Conservation (phyloP, 1,140 invertebrate species). For the Musca domestica region DNA sequence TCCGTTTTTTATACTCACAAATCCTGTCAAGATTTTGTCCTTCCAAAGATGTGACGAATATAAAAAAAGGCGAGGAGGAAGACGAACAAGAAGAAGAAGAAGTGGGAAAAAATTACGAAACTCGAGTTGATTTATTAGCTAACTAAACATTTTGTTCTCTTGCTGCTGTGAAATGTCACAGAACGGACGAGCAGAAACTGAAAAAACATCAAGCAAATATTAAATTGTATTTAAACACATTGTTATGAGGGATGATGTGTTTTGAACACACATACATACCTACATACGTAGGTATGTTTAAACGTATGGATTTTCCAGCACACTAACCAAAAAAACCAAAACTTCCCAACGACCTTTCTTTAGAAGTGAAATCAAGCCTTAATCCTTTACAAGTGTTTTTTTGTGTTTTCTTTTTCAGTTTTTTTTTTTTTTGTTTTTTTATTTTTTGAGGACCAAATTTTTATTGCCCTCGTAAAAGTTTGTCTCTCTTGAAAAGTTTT, state of each 20-base stretch:
- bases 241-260: not conserved
- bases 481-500: conserved; percentile 8
- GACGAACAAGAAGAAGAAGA: too few species aligned
- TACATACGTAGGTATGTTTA: too few species aligned
- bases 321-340: not conserved
- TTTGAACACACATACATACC: too few species aligned
- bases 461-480: conserved; percentile 16
- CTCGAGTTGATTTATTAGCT: conserved; percentile 15
- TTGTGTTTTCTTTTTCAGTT: not conserved
- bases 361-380: conserved; percentile 7
- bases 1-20: conserved; percentile 1
- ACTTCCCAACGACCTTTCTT: conserved; percentile 7
- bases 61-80: too few species aligned
- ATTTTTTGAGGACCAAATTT: not conserved
- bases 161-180: too few species aligned
- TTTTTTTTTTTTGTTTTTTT: too few species aligned
- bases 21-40: not conserved
- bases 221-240: conserved; percentile 11
- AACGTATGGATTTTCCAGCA: too few species aligned
- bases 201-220: not conserved
- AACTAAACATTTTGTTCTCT: conserved; percentile 5
- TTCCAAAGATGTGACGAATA: not conserved
- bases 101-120: not conserved
- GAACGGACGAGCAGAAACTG: too few species aligned
- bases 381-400: conserved; percentile 19